Conservation (phyloP, 2,797 vertebrate species). For the Cheirogaleus major region DNA sequence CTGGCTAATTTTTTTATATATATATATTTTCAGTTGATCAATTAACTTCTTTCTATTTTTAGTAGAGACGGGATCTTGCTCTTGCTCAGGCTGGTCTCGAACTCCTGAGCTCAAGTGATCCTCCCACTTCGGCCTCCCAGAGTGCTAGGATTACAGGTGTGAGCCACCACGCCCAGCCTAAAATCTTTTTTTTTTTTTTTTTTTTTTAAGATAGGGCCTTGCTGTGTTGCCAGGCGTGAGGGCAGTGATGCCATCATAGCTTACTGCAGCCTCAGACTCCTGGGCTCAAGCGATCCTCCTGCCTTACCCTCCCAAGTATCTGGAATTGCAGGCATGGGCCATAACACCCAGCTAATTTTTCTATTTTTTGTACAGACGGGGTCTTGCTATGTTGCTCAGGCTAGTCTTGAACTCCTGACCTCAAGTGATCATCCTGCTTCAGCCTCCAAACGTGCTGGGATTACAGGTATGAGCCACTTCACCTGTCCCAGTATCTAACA, state of each 20-base stretch:
- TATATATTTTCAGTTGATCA: too few species aligned
- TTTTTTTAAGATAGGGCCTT: neutral
- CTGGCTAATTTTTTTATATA: neutral
- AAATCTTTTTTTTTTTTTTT: too few species aligned
- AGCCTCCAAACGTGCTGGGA: too few species aligned
- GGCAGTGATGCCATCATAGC: neutral
- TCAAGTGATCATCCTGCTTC: too few species aligned
- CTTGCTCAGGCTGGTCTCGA: neutral
- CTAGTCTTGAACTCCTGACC: too few species aligned
- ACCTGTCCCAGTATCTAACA: neutral
- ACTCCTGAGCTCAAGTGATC: neutral
- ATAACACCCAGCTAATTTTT: too few species aligned
- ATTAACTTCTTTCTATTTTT: neutral
- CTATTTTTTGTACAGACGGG: too few species aligned
- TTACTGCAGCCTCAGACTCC: neutral
- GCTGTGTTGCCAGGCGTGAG: neutral
- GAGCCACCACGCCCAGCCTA: neutral
- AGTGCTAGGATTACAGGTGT: neutral
- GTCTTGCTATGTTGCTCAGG: too few species aligned
- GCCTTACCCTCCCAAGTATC: too few species aligned
- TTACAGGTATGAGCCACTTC: too few species aligned
- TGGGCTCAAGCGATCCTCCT: neutral
- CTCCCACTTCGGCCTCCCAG: neutral
- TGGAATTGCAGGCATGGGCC: too few species aligned
- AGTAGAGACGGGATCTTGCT: neutral